phyloP scores from a whole-genome alignment of 1,140 invertebrate species.

The Danaus melanippus region DNA sequence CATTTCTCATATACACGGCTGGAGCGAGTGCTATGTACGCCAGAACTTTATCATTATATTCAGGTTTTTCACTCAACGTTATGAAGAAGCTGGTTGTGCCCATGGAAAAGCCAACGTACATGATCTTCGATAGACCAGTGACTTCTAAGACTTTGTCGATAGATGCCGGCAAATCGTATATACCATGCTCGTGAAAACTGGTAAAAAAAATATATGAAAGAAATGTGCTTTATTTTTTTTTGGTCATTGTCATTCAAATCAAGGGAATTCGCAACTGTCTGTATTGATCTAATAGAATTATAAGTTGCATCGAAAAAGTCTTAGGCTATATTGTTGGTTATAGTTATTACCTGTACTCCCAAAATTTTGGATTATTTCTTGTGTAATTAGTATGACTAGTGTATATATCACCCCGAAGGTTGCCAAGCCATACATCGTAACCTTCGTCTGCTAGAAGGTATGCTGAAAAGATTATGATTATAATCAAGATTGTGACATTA shows the following conservation, averaged over 20 bases:
- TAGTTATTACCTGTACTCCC: conserved; percentile 68
- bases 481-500: conserved; percentile 4
- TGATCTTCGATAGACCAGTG: conserved; percentile 71
- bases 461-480: conserved; percentile 38
- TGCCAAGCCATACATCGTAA: conserved; percentile 85
- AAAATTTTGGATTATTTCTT: conserved; percentile 63
- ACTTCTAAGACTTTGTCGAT: conserved; percentile 75
- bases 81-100: conserved; percentile 76
- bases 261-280: not conserved
- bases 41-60: conserved; percentile 73
- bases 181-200: conserved; percentile 58
- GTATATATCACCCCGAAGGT: conserved; percentile 78
- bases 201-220: conserved; percentile 12
- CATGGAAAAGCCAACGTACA: conserved; percentile 76
- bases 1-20: conserved; percentile 50
- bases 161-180: conserved; percentile 79
- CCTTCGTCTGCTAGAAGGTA: conserved; percentile 76
- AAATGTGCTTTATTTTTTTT: not conserved
- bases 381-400: conserved; percentile 74
- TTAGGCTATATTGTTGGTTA: not conserved
- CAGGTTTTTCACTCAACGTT: conserved; percentile 73
- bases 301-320: no score
- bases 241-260: no score
- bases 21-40: conserved; percentile 56
- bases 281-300: not conserved